Evolutionary conservation across 1,140 invertebrate species (phyloP).

Genomic region (Dendrolimus punctatus): DNA sequence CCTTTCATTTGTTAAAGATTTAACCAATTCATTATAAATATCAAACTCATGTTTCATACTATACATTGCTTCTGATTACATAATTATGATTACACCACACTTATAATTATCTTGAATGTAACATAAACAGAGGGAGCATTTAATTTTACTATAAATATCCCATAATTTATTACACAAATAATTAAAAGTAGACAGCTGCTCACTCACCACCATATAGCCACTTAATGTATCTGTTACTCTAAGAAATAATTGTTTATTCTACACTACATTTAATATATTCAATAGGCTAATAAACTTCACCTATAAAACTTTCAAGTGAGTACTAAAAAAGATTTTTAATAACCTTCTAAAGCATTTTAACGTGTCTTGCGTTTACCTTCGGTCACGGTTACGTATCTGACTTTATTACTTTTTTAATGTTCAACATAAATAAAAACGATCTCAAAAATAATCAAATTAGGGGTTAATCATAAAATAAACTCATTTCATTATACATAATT

Average conservation of each 20-base stretch:
- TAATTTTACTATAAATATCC: no score
- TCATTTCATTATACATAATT: slow-evolving; percentile 2
- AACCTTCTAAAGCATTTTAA: slow-evolving; percentile 10
- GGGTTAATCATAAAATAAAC: slow-evolving; percentile 27
- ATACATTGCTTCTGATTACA: no score
- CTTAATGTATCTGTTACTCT: neutral
- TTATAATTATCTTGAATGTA: no score
- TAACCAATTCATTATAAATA: no score
- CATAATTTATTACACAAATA: neutral
- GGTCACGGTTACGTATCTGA: neutral
- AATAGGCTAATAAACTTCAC: slow-evolving; percentile 9
- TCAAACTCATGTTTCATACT: no score
- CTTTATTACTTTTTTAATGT: slow-evolving; percentile 14
- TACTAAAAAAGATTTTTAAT: slow-evolving; percentile 19
- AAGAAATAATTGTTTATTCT: neutral
- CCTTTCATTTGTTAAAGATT: no score
- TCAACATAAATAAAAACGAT: slow-evolving; percentile 24
- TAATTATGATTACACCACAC: no score
- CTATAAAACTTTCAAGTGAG: slow-evolving; percentile 20
- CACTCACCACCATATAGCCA: neutral
- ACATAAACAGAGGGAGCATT: no score
- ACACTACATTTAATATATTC: slow-evolving; percentile 1
- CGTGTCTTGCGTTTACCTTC: neutral
- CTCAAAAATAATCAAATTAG: slow-evolving; percentile 29
- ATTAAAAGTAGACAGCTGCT: slow-evolving; percentile 1